Evolutionary conservation across 2,888 invertebrate genomes (phyloP).

Genomic region (Chymomyza amoena): DNA sequence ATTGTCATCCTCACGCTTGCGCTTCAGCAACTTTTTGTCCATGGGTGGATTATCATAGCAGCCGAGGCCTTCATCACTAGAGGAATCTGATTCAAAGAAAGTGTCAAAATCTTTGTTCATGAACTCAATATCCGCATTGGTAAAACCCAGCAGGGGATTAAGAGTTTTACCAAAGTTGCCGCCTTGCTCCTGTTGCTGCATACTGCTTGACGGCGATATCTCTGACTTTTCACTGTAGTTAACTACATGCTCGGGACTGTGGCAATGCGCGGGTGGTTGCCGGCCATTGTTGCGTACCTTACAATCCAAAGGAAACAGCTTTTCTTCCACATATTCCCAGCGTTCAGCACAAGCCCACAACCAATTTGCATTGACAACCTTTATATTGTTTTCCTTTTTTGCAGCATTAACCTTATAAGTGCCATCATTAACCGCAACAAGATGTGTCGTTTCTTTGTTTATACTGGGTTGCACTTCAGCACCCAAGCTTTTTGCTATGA

Average conservation of each 20-base stretch:
- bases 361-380: constrained; percentile 95
- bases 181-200: constrained; percentile 83
- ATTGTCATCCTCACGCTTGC: constrained; percentile 77
- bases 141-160: constrained; percentile 94
- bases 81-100: constrained; percentile 78
- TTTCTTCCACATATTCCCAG: constrained; percentile 93
- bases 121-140: constrained; percentile 89
- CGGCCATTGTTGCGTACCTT: constrained; percentile 81
- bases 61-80: constrained; percentile 74
- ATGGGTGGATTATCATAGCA: constrained; percentile 77
- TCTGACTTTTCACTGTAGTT: constrained; percentile 78
- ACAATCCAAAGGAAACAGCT: constrained; percentile 86
- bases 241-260: constrained; percentile 81
- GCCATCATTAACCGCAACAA: constrained; percentile 94
- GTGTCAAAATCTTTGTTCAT: constrained; percentile 79
- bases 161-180: constrained; percentile 90
- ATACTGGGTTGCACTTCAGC: constrained; percentile 89
- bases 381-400: constrained; percentile 77
- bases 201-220: constrained; percentile 74
- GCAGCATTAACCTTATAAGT: constrained; percentile 80
- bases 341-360: constrained; percentile 96
- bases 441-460: constrained; percentile 88
- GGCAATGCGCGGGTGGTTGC: constrained; percentile 86
- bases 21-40: constrained; percentile 75
- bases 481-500: constrained; percentile 93